phyloP scores from a whole-genome alignment of 2,113 vertebrate species.

The Oxygymnocypris stewartii region DNA sequence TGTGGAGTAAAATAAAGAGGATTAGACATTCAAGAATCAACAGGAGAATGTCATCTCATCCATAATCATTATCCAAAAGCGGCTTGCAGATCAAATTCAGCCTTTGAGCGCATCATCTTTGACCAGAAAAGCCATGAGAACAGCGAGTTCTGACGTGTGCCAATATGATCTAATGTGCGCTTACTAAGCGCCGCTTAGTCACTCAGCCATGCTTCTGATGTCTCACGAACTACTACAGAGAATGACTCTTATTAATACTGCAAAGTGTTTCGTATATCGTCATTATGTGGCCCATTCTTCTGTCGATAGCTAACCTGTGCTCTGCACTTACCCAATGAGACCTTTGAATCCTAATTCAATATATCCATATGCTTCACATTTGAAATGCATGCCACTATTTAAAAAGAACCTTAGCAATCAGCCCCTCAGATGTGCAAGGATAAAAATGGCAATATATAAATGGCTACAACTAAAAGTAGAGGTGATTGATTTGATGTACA shows the following conservation, averaged over 20 bases:
- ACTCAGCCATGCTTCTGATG: not conserved
- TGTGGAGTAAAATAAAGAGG: slow-evolving; percentile 1
- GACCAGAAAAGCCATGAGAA: slow-evolving; percentile 3
- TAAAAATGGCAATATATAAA: slow-evolving; percentile 30
- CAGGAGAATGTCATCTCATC: slow-evolving; percentile 23
- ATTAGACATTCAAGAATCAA: slow-evolving; percentile 25
- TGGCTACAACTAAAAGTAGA: slow-evolving; percentile 36
- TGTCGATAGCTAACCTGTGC: not conserved
- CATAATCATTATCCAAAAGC: slow-evolving; percentile 20
- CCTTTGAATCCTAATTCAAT: slow-evolving; percentile 23
- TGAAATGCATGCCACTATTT: not conserved
- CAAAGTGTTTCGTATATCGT: not conserved
- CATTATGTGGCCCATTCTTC: not conserved
- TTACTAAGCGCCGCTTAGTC: too few species aligned
- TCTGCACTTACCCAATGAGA: slow-evolving; percentile 1
- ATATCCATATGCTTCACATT: not conserved
- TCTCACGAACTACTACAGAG: not conserved
- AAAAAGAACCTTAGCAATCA: slow-evolving; percentile 21
- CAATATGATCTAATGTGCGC: not conserved
- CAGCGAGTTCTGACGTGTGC: not conserved
- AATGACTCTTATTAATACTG: not conserved
- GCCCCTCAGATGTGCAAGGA: not conserved
- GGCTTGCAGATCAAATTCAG: not conserved
- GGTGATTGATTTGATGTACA: slow-evolving; percentile 45
- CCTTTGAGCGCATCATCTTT: not conserved